Evolutionary conservation across 2,888 invertebrate genomes (phyloP), one percentile per base, ranked within the genome.

Genomic region (Argyra leucocephala): DNA sequence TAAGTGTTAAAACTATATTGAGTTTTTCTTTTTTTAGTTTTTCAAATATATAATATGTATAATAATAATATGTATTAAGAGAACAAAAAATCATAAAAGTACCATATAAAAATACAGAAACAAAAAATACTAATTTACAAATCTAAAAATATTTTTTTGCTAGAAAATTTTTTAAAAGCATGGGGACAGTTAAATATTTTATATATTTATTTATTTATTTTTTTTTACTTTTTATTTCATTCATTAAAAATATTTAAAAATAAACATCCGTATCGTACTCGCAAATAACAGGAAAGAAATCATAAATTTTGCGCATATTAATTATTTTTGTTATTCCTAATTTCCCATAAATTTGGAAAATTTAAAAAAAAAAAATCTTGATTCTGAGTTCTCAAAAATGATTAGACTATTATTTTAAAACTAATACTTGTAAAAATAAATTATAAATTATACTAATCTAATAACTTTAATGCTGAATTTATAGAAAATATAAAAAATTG

Each of bases 261-360:
- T 48, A 48, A 15, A 48, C 48, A 48, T 48, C 48, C 48, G 48
- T n/a, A 15, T 18, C 48, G 48, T n/a, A 15, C 48, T 18, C 48
- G 48, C 48, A 48, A 2, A 48, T 18, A 48, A 48, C 48, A 48
- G 48, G 48, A 48, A 48, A 48, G 48, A n/a, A 48, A 48, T 48
- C 48, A 48, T 48, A 48, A 48, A 48, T 48, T 48, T 48, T 48
- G 48, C 48, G 48, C 48, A 48, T 48, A 48, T 48, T 48, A 48
- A 48, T 48, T 48, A n/a, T 48, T 48, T 48, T 48, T 18, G 18
- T 48, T 48, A 18, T 48, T 48, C 18, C 18, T 48, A 48, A 48
- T 48, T 48, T 48, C 18, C 18, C 18, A 18, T n/a, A 15, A 48
- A 31, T 31, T 31, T n/a, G n/a, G 15, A 48, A 48, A 48, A 48